Evolutionary conservation across 1,140 invertebrate genomes (phyloP), one percentile per base, ranked within the genome.

Genomic region (Watersipora subatra): DNA sequence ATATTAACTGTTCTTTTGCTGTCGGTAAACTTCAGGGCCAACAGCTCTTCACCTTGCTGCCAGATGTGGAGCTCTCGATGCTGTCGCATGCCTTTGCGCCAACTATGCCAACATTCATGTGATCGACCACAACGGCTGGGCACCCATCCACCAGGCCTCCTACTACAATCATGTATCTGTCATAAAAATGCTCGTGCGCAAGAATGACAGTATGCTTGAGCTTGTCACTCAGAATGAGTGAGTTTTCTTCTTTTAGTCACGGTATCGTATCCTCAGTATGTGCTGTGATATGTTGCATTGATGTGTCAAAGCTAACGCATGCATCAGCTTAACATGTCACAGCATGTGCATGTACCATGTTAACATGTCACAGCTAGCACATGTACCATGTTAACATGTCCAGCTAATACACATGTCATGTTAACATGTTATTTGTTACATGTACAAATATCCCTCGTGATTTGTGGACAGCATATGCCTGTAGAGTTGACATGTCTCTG

Each of bases 131-230:
- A 72, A 79, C 67, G 79, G 79, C 57, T 80, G 78, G 79, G 72
- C 76, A 2, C 78, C 78, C 0, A 74, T 81, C 22, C 79, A 81
- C 66, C 73, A 77, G 67, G 78, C 78, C 2, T 75, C 78, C 2
- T 80, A 75, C 70, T 80, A 76, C 70, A 73, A 80, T 68, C 76
- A 80, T 66, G 67, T 70, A 25, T 64, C 73, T 1, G 70, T 79
- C 28, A 68, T 81, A 15, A 70, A 65, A 62, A 66, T 80, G 28
- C 69, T 80, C 65, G 66, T 78, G 0, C 69, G 73, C n/a, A 77
- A 74, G 69, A 71, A 75, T 61, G 61, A 67, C 27, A 72, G 67
- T n/a, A 65, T 79, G 15, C 68, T 77, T 62, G 78, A 81, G 68
- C 67, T 78, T 17, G 62, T 66, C 1, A 78, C 78, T 7, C 75